Base-by-base conservation (phyloP, 2,113 vertebrate species). In the Mastomys coucha region DNA sequence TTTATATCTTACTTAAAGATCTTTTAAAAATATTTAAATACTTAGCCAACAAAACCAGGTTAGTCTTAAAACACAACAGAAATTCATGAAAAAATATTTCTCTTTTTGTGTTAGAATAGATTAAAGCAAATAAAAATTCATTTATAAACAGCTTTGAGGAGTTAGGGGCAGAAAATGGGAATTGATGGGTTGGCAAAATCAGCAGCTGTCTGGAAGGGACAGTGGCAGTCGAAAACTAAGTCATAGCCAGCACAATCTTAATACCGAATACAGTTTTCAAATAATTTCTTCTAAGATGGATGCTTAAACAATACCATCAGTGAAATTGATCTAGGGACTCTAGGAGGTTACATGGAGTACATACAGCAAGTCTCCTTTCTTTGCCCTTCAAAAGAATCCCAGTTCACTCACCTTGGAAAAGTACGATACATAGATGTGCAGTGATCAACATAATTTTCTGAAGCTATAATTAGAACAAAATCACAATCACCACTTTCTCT, bases 161-260 rank as follows among this genome's bases (percentile, higher is more conserved):
- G 1, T 70, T 81, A 51, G 6, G n/a, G 45, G 8, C 20, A 89
- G 39, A 33, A 93, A 84, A 14, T n/a, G n/a, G 19, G 75, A 94
- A 92, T 88, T 88, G 45, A 39, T 94, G 89, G 22, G 6, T 80
- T 94, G 72, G n/a, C 90, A 19, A 85, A 95, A 93, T 88, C 45
- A 85, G n/a, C 26, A 91, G 53, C 60, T 88, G 17, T 92, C 89
- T 53, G 2, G 80, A 88, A 94, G 86, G 94, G 63, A 58, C 80
- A 77, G 84, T 7, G 53, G 14, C 26, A 76, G 10, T 51, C 87
- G 63, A 72, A 91, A 53, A 14, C 26, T 93, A 56, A 84, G 56
- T 95, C 2, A 2, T 56, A 73, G 22, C 75, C 56, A 75, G 65
- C 36, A 49, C 20, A 85, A 60, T 92, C 42, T 53, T 6, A 56